These are phyloP conservation scores for Diachrysia chrysitis DNA, from an alignment of 2,888 invertebrate genomes.

Conservation along the genomic window DNA sequence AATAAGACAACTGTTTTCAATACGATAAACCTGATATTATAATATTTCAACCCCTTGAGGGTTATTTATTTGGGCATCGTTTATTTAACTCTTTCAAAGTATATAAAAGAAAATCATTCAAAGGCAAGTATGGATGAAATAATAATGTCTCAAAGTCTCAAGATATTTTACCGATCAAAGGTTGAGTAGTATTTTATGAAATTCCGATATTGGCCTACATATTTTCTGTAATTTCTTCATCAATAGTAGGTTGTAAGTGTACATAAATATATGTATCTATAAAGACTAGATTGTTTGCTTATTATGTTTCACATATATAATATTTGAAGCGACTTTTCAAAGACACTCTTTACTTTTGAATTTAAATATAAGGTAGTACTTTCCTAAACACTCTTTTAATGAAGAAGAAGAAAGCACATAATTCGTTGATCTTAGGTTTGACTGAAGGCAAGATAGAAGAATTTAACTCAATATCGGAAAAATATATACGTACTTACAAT, in stretches of 20 bases:
- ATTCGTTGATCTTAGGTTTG: no score
- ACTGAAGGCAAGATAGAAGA: no score
- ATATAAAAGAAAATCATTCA: background rate
- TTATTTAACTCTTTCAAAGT: background rate
- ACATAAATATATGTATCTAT: background rate
- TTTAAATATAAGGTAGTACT: no score
- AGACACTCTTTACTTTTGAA: no score
- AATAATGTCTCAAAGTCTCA: background rate
- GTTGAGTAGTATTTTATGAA: slow-evolving; percentile 12
- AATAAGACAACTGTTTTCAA: background rate
- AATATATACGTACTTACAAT: no score
- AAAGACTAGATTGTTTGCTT: background rate
- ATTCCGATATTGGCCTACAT: slow-evolving; percentile 47
- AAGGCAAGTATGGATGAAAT: background rate
- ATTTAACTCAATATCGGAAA: no score
- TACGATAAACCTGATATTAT: background rate
- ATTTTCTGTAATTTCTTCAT: background rate
- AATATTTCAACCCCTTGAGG: background rate
- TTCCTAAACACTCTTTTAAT: no score
- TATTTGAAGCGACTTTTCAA: no score
- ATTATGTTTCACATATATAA: background rate
- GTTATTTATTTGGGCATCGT: background rate
- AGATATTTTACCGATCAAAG: slow-evolving; percentile 7
- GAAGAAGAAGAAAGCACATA: no score
- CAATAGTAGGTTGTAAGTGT: background rate